Evolutionary conservation across 2,113 vertebrate genomes (phyloP).

Genomic region (Xenopus laevis): DNA sequence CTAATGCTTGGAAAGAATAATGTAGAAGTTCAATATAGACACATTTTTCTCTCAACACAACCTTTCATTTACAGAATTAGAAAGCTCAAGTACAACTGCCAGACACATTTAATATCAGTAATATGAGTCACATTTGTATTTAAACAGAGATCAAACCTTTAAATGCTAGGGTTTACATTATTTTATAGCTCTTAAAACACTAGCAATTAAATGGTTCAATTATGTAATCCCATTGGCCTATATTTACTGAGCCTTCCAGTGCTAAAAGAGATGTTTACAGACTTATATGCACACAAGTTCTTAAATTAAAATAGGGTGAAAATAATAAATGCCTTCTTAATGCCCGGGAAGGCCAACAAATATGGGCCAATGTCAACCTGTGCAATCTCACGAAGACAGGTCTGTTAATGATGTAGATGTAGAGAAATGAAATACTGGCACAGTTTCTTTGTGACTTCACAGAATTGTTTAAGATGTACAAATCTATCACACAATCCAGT

Average conservation of each 20-base stretch:
- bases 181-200: neutral
- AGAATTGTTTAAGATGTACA: constrained; percentile 49
- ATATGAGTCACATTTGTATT: constrained; percentile 19
- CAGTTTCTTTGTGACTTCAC: constrained; percentile 75
- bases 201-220: constrained; percentile 9
- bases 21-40: neutral
- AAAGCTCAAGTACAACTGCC: neutral
- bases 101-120: neutral
- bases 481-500: neutral
- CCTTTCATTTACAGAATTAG: neutral
- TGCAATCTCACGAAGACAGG: constrained; percentile 57
- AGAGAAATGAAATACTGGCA: constrained; percentile 58
- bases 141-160: neutral
- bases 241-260: constrained; percentile 18
- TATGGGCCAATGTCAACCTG: constrained; percentile 44
- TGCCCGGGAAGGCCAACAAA: constrained; percentile 1
- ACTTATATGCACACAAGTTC: neutral
- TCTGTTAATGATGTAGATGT: constrained; percentile 62
- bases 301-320: neutral
- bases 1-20: neutral
- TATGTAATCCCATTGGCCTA: neutral
- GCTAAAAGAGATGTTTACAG: neutral
- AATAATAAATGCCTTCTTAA: neutral
- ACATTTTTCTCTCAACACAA: neutral
- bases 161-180: neutral